Evolutionary conservation across 1,140 invertebrate genomes (phyloP), one percentile per base, ranked within the genome.

Genomic region (Diorhabda carinulata): DNA sequence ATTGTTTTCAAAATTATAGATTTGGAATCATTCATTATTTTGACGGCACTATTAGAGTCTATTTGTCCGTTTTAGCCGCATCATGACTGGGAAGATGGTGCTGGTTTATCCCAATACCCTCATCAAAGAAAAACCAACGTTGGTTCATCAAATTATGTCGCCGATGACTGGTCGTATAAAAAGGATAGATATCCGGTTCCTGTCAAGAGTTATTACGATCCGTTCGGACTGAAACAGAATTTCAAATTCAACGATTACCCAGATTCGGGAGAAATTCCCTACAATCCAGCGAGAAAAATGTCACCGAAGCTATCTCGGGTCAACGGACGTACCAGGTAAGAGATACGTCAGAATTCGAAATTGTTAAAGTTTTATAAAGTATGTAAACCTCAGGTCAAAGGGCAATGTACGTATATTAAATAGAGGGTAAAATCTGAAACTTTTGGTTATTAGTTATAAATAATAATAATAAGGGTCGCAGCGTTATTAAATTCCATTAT

Each of bases 201-300:
- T 62, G 61, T 62, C 61, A 62, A 8, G 61, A 62, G 41, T 62
- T 44, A 42, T 44, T 43, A 62, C 47, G 47, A 56, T 41, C 64
- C 64, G 10, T 42, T 65, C 57, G 45, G 9, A 7, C 9, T 65
- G 1, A 65, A 56, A 58, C 25, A 56, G 25, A 61, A 41, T 52
- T 52, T 52, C n/a, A 52, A 52, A 52, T 52, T 52, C 47, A 52
- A 52, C 4, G 47, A n/a, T 2, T 52, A 52, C 47, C 2, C 47
- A 8, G 47, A 52, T 52, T 52, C n/a, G 6, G 6, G 4, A 52
- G 47, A 52, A 52, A 52, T 52, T n/a, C 6, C 6, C n/a, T 52
- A n/a, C n/a, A 52, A 25, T 4, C n/a, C 47, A 3, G 6, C 47
- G 6, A 52, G 47, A 52, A 52, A 52, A 52, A 2, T 52, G n/a